These are phyloP conservation scores for Trachymyrmex septentrionalis DNA, from an alignment of 1,140 invertebrate genomes.

Conservation along the genomic window DNA sequence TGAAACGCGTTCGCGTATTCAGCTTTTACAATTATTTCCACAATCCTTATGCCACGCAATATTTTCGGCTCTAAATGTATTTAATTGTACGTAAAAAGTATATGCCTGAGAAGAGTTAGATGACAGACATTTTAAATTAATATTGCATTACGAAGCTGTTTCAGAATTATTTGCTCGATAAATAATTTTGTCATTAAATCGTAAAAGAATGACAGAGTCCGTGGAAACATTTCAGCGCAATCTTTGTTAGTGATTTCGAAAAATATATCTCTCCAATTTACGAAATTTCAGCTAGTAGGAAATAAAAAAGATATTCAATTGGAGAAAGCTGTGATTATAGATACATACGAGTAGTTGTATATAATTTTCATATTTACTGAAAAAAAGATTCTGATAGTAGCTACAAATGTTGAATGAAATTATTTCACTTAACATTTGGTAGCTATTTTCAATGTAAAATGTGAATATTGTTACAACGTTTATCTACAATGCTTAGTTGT, in stretches of 20 bases:
- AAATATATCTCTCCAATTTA: neutral
- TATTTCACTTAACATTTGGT: too few relatives aligned
- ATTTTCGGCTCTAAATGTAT: neutral
- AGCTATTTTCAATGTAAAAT: neutral
- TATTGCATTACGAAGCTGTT: neutral
- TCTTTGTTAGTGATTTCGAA: neutral
- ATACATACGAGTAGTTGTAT: neutral
- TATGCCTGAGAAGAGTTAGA: neutral
- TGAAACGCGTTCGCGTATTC: neutral
- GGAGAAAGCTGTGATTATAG: neutral
- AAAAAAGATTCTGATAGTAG: too few relatives aligned
- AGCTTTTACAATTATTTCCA: neutral
- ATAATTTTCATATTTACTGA: neutral
- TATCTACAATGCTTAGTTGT: slow-evolving; percentile 1
- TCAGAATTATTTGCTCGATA: neutral
- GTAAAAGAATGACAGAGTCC: neutral
- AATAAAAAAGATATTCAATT: neutral
- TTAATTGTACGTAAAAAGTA: neutral
- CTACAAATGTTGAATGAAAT: too few relatives aligned
- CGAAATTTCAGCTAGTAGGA: neutral
- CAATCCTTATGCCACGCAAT: neutral
- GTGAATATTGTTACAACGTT: neutral
- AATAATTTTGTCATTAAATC: neutral
- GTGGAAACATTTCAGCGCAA: neutral
- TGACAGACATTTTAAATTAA: too few relatives aligned